Percentiles rank a stretch among this genome's conserved stretches.
Conservation (phyloP, 1,140 invertebrate genomes). For the Pissodes strobi region DNA sequence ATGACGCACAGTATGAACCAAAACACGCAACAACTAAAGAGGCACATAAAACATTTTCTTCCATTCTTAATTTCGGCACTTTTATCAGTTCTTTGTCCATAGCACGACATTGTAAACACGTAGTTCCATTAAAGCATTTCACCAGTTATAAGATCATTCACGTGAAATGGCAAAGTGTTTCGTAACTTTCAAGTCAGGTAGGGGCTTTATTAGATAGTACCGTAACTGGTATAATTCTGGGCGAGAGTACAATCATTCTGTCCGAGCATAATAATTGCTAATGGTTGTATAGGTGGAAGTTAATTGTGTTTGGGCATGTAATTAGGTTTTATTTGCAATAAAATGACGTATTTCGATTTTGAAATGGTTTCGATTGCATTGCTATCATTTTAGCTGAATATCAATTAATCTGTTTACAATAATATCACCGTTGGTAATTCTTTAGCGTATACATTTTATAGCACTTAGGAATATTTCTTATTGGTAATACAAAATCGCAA, state of each 20-base stretch:
- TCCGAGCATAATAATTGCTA: constrained; percentile 1
- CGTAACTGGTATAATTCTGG: constrained; percentile 13
- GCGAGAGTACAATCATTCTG: neutral
- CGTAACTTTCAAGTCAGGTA: constrained; percentile 1
- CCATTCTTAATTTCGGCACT: constrained; percentile 25
- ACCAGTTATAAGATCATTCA: constrained; percentile 9
- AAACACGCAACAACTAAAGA: constrained; percentile 59
- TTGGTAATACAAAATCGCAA: too few relatives aligned
- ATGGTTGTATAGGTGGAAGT: neutral
- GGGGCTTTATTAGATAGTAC: constrained; percentile 15
- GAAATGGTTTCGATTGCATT: too few relatives aligned
- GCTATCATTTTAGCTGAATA: too few relatives aligned
- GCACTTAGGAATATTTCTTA: too few relatives aligned
- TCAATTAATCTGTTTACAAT: too few relatives aligned
- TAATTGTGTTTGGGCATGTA: too few relatives aligned
- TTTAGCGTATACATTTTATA: too few relatives aligned
- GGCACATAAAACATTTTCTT: constrained; percentile 38
- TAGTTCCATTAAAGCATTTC: constrained; percentile 6
- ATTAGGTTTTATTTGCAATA: too few relatives aligned
- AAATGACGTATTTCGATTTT: too few relatives aligned
- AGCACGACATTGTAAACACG: constrained; percentile 53
- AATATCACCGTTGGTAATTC: too few relatives aligned
- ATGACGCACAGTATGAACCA: constrained; percentile 57
- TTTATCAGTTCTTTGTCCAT: constrained; percentile 11
- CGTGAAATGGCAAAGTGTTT: constrained; percentile 18